phyloP scores from a whole-genome alignment of 2,113 vertebrate genomes.

The Bombycilla garrulus region DNA sequence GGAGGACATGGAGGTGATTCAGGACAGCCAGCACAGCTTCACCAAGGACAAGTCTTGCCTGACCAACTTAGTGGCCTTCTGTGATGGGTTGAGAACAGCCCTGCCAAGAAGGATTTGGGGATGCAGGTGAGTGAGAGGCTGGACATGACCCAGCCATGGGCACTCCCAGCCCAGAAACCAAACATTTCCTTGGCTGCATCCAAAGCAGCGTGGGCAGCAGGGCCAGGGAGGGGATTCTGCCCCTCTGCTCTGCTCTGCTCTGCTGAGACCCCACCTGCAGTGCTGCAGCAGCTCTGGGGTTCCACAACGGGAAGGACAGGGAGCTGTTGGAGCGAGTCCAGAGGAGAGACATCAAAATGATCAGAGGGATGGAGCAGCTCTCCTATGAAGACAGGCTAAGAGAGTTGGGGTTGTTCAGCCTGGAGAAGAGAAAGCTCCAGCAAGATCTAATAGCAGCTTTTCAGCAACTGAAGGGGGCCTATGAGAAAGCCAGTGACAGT shows the following conservation, averaged over 20 bases:
- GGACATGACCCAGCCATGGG: neutral
- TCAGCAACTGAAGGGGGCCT: neutral
- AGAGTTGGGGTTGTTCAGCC: neutral
- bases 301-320: neutral
- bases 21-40: neutral
- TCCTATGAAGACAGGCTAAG: neutral
- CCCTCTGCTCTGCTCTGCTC: neutral
- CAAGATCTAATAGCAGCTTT: neutral
- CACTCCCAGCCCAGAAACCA: neutral
- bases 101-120: accelerated
- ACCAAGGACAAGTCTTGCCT: neutral
- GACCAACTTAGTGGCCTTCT: neutral
- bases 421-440: neutral
- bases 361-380: neutral
- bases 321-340: accelerated
- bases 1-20: neutral
- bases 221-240: neutral
- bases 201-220: neutral
- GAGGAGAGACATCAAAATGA: accelerated
- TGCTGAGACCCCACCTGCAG: neutral
- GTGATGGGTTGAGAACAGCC: neutral
- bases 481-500: neutral
- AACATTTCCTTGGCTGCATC: neutral
- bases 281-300: neutral
- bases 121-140: neutral